These are phyloP conservation scores for Dioctria linearis DNA, from an alignment of 2,888 invertebrate species.

Conservation along the genomic window DNA sequence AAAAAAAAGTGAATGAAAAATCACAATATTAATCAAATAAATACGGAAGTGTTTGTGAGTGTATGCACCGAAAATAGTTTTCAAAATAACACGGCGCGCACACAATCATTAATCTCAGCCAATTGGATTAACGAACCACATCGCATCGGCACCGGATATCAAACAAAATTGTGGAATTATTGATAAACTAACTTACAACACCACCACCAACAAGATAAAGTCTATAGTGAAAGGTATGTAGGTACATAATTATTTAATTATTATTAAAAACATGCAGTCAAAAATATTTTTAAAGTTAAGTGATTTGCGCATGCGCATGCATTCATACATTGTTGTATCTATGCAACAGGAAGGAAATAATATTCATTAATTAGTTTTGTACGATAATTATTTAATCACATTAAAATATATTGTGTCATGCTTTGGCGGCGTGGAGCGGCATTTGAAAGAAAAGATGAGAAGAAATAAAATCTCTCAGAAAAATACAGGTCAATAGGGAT, in stretches of 20 bases:
- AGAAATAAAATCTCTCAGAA: not conserved
- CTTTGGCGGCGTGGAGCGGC: not conserved
- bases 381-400: constrained; percentile 18
- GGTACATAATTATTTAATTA: not conserved
- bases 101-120: constrained; percentile 10
- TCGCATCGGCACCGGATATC: constrained; percentile 5
- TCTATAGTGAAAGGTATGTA: constrained; percentile 48
- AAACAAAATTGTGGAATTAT: not conserved
- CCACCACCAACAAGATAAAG: not conserved
- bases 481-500: constrained; percentile 59
- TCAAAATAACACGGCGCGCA: too few relatives aligned
- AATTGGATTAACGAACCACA: constrained; percentile 7
- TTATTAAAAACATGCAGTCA: not conserved
- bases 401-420: not conserved
- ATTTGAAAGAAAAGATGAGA: not conserved
- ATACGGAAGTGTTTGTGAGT: constrained; percentile 10
- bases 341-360: not conserved
- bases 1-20: constrained; percentile 10
- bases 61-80: not conserved
- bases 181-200: not conserved
- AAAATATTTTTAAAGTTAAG: not conserved
- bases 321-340: not conserved
- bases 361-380: not conserved
- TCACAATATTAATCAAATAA: not conserved
- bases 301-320: constrained; percentile 29